Base-by-base conservation (phyloP, 30 jellyfish, hydroid and myxozoan genomes). In the Hydractinia symbiolongicarpus region DNA sequence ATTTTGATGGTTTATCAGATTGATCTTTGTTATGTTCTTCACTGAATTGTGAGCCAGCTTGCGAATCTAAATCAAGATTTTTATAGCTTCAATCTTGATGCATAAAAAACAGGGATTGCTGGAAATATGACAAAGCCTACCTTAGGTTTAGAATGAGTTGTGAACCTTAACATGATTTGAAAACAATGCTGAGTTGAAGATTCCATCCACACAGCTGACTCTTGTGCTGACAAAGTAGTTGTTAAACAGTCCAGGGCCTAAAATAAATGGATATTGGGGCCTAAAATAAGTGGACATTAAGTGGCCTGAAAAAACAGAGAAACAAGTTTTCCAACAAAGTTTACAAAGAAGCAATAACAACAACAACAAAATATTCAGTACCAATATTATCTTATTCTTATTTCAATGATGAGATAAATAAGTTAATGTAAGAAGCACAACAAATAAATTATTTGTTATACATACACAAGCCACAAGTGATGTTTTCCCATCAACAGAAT, bases 221-320 rank as follows among this genome's bases (percentile, higher is more conserved):
- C 97, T 77, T 76, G 95, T 66, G 86, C 87, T 58, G 80, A 51
- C 73, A 94, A 89, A 19, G 84, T 66, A 7, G 90, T 84, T 19
- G 97, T 74, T 58, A 94, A 74, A 84, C 96, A 88, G 52, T 87
- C 96, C 11, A 88, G 56, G 17, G 87, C 86, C 99, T 94, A 76
- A 50, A 80, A 69, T 66, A 54, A 11, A 30, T 30, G 44, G 2
- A 30, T 2, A 30, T 30, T 30, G 44, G 44, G 44, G 44, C 44
- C 44, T 30, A 30, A 30, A 30, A 30, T 30, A 30, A 30, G 44
- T 30, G 44, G 44, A 30, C 44, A 30, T 30, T 30, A 2, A 30
- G 44, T 30, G 44, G 44, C 44, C 44, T 30, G 44, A 2, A 30
- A 30, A 0, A 30, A 30, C 44, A 30, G 2, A 2, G 2, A 0